Evolutionary conservation across 2,888 invertebrate species (phyloP).

Genomic region (Drosophila nigricruria): DNA sequence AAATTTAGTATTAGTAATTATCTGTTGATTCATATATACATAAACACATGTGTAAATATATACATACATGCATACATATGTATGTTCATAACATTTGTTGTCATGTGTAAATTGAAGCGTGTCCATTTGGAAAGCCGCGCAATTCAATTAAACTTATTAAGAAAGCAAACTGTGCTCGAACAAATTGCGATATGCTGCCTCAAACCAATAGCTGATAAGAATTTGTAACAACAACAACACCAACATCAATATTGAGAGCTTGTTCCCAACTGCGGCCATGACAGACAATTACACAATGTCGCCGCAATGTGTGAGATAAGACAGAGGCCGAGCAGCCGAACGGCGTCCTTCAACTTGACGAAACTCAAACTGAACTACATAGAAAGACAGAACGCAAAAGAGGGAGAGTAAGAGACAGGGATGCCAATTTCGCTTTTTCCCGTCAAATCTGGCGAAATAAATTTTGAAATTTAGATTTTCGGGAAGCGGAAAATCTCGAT

Average conservation of each 20-base stretch:
- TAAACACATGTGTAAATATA: not conserved
- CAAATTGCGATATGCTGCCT: constrained; percentile 34
- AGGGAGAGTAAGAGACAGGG: not conserved
- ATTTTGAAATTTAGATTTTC: too few species aligned
- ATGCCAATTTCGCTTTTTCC: too few species aligned
- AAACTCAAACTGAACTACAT: not conserved
- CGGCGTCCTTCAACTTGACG: constrained; percentile 13
- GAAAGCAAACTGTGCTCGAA: constrained; percentile 22
- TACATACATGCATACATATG: not conserved
- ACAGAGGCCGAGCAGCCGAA: not conserved
- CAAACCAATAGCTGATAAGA: constrained; percentile 37
- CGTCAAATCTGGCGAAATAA: too few species aligned
- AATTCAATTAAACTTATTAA: constrained; percentile 62
- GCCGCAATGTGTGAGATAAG: constrained; percentile 21
- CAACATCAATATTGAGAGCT: not conserved
- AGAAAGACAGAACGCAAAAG: not conserved
- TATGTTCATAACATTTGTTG: constrained; percentile 23
- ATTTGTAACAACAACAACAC: constrained; percentile 18
- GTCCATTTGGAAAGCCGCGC: constrained; percentile 29
- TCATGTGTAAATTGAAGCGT: constrained; percentile 40
- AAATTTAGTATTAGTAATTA: constrained; percentile 17
- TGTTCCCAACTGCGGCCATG: constrained; percentile 34
- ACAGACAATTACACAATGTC: constrained; percentile 39
- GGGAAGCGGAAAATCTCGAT: too few species aligned
- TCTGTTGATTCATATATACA: constrained; percentile 20